phyloP scores from a whole-genome alignment of 2,797 vertebrate genomes.

The Enteromius trimaculatus region DNA sequence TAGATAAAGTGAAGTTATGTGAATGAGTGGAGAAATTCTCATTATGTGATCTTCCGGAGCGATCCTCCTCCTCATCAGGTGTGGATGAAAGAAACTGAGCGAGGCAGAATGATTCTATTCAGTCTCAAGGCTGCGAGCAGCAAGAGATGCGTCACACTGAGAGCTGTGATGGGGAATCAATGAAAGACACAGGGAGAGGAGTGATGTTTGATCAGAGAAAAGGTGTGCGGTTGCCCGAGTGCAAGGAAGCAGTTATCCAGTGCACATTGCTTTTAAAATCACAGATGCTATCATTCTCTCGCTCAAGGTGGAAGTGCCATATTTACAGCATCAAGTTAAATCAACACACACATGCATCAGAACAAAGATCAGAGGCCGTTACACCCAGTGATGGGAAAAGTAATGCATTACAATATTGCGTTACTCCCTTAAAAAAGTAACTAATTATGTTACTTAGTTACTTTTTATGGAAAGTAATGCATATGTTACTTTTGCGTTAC shows the following conservation, averaged over 20 bases:
- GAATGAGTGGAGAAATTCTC: conserved; percentile 2
- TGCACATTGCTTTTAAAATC: background rate
- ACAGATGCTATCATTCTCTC: background rate
- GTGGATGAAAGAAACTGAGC: conserved; percentile 5
- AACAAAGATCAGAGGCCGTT: background rate
- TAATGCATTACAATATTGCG: too few relatives aligned
- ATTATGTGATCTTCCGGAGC: conserved; percentile 14
- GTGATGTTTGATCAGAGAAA: background rate
- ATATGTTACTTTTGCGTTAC: too few relatives aligned
- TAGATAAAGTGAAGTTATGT: background rate
- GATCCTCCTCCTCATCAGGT: background rate
- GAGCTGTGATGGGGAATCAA: conserved; percentile 9
- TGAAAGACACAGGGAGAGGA: background rate
- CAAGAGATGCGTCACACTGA: conserved; percentile 31
- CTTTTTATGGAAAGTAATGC: too few relatives aligned
- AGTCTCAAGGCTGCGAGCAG: conserved; percentile 38
- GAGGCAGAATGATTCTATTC: conserved; percentile 6
- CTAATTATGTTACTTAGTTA: too few relatives aligned
- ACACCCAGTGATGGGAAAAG: too few relatives aligned
- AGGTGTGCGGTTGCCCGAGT: conserved; percentile 3
- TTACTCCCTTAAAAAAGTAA: too few relatives aligned
- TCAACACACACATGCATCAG: background rate
- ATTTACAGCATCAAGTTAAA: conserved; percentile 16
- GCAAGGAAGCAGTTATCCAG: conserved; percentile 9
- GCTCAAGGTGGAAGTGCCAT: background rate